Conservation (phyloP, 2,797 vertebrate species). For the Tenualosa thibaudeaui region DNA sequence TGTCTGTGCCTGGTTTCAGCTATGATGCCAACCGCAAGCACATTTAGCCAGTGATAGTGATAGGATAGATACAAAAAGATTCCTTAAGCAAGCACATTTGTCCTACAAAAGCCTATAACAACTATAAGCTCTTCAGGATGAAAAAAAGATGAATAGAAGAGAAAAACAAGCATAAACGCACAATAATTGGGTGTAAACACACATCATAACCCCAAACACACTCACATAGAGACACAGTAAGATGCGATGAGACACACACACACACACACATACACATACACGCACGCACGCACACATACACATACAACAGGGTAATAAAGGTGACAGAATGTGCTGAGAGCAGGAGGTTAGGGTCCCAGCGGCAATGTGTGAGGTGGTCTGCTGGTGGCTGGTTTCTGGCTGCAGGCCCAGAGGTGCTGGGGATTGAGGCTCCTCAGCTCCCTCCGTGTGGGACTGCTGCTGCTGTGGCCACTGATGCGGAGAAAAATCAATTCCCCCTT, state of each 20-base stretch:
- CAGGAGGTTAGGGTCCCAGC: neutral
- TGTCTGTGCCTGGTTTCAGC: neutral
- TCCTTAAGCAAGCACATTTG: neutral
- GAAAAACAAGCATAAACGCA: neutral
- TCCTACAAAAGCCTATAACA: neutral
- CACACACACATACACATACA: neutral
- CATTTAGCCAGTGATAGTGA: neutral
- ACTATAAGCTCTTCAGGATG: neutral
- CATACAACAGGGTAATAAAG: neutral
- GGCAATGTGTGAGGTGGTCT: neutral
- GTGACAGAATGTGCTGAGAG: neutral
- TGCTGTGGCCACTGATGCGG: conserved; percentile 4
- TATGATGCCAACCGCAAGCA: neutral
- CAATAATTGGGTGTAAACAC: neutral
- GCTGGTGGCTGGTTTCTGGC: neutral
- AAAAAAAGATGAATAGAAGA: too few relatives aligned
- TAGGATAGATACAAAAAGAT: neutral
- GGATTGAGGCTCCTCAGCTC: conserved; percentile 3
- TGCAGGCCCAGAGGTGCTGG: neutral
- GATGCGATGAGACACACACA: neutral
- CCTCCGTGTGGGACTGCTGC: neutral
- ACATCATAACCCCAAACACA: neutral
- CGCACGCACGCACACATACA: neutral
- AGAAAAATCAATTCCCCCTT: conserved; percentile 11
- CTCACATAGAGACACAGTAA: too few relatives aligned